Evolutionary conservation across 2,888 invertebrate genomes (phyloP).

Genomic region (Cantharis rustica): DNA sequence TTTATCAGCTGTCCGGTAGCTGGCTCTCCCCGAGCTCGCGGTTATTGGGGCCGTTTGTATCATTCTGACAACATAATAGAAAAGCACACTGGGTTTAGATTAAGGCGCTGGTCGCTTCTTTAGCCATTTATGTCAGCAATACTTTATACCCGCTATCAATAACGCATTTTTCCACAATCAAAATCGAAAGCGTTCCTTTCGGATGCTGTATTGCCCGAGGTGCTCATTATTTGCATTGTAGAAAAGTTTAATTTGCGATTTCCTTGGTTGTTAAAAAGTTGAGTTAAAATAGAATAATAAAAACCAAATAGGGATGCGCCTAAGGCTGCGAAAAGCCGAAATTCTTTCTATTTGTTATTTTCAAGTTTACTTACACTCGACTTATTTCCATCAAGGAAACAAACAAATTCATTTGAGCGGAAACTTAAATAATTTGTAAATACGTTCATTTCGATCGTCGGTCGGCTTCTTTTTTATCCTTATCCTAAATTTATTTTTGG

Average conservation of each 20-base stretch:
- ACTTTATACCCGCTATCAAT: conserved; percentile 31
- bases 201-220: conserved; percentile 4
- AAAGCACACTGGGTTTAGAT: conserved; percentile 53
- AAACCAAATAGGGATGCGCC: conserved; percentile 17
- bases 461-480: conserved; percentile 22
- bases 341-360: conserved; percentile 41
- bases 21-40: conserved; percentile 50
- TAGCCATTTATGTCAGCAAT: conserved; percentile 33
- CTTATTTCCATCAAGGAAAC: conserved; percentile 50
- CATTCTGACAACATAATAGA: conserved; percentile 58
- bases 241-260: conserved; percentile 5
- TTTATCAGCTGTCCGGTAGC: conserved; percentile 55
- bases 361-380: conserved; percentile 49
- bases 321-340: conserved; percentile 1
- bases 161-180: conserved; percentile 27
- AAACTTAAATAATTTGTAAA: conserved; percentile 55
- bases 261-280: conserved; percentile 7
- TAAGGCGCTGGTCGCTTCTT: conserved; percentile 49
- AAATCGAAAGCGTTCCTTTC: background rate
- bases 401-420: conserved; percentile 53
- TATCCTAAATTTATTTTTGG: background rate
- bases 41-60: conserved; percentile 56
- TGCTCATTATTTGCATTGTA: conserved; percentile 24
- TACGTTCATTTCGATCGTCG: conserved; percentile 46
- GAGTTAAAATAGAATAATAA: conserved; percentile 20